Evolutionary conservation across 2,888 invertebrate species (phyloP).

Genomic region (Nemotelus pantherinus): DNA sequence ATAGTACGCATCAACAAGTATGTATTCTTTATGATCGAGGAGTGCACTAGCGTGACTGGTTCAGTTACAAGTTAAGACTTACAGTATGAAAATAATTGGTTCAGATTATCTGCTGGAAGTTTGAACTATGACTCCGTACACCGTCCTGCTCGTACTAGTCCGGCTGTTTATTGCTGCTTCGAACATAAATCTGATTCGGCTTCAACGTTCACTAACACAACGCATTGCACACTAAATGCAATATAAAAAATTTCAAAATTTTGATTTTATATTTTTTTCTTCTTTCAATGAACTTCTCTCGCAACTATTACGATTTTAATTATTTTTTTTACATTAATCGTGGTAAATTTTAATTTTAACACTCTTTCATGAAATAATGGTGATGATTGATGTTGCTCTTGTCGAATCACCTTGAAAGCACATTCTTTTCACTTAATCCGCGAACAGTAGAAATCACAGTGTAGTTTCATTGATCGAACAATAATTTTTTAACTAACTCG

Average conservation of each 20-base stretch:
- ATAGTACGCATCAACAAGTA: no score
- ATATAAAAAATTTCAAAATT: constrained; percentile 23
- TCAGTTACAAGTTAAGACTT: not conserved
- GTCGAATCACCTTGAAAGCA: constrained; percentile 30
- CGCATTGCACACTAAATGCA: constrained; percentile 7
- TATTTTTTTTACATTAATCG: constrained; percentile 7
- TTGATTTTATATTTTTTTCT: constrained; percentile 2
- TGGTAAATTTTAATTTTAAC: constrained; percentile 12
- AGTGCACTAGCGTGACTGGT: no score
- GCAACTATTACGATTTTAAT: constrained; percentile 1
- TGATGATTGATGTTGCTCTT: not conserved
- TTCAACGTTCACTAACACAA: not conserved
- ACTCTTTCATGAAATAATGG: constrained; percentile 30
- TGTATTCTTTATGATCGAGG: no score
- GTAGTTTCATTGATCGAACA: not conserved
- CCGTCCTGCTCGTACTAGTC: not conserved
- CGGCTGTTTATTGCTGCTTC: not conserved
- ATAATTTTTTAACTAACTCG: no score
- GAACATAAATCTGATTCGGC: constrained; percentile 8
- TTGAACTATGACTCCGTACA: constrained; percentile 30
- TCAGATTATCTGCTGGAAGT: constrained; percentile 26
- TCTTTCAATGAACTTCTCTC: not conserved
- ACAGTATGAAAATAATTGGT: constrained; percentile 30
- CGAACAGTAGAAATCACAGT: not conserved
- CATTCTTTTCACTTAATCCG: constrained; percentile 12